Evolutionary conservation across 53 echinoderm and acorn worm species (phyloP).

Genomic region (Pentamera pediparva): DNA sequence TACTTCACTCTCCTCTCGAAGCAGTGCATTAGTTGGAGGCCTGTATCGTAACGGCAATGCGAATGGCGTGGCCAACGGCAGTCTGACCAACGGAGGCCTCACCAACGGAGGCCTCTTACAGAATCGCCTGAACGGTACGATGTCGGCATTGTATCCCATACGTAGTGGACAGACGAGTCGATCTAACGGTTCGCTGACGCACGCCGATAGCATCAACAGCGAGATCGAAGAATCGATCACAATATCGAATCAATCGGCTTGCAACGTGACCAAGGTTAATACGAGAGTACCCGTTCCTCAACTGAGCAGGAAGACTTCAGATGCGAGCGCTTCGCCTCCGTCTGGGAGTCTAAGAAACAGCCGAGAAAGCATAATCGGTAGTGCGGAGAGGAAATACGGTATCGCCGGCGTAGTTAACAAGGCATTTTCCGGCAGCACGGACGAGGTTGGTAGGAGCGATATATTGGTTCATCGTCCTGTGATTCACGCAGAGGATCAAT

Average conservation of each 20-base stretch:
- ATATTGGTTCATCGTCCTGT: conserved; percentile 6
- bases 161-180: not conserved
- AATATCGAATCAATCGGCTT: conserved; percentile 82
- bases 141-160: no score
- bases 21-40: conserved; percentile 9
- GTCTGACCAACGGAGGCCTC: not conserved
- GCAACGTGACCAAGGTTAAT: conserved; percentile 83
- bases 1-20: not conserved
- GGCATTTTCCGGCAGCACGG: conserved; percentile 8
- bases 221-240: conserved; percentile 59
- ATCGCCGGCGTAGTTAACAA: conserved; percentile 9
- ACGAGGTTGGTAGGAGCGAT: conserved; percentile 3
- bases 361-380: not conserved
- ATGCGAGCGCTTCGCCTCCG: conserved; percentile 10
- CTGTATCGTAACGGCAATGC: conserved; percentile 26
- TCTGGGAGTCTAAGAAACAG: not conserved
- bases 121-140: not conserved
- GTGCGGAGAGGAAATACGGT: not conserved
- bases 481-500: conserved; percentile 7
- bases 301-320: conserved; percentile 60
- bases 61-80: conserved; percentile 19
- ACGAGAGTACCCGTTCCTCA: conserved; percentile 38
- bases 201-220: conserved; percentile 6
- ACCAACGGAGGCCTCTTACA: conserved; percentile 7
- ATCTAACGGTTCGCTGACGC: not conserved